Evolutionary conservation across 2,888 invertebrate species (phyloP).

Genomic region (Stenchaetothrips biformis): DNA sequence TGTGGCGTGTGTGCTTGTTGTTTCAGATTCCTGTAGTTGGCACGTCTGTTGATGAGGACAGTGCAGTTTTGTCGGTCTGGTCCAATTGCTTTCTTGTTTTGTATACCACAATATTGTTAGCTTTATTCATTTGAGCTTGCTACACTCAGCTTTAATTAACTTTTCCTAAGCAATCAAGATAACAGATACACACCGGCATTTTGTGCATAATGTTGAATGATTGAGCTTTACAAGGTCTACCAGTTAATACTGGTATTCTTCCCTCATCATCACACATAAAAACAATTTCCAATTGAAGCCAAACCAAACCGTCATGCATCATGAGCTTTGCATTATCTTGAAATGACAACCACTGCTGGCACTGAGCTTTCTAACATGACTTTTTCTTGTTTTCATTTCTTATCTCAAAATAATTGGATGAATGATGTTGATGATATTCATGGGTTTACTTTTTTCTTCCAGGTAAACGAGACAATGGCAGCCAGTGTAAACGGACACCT

Average conservation of each 20-base stretch:
- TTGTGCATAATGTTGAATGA: too few relatives aligned
- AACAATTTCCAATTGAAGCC: not conserved
- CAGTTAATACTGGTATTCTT: too few relatives aligned
- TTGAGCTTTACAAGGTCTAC: too few relatives aligned
- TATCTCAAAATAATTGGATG: not conserved
- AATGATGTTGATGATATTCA: not conserved
- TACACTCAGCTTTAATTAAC: not conserved
- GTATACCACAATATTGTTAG: not conserved
- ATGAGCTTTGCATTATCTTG: not conserved
- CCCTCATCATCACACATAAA: too few relatives aligned
- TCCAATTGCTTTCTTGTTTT: constrained; percentile 13
- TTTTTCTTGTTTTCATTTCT: not conserved
- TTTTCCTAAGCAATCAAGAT: not conserved
- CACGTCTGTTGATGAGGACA: constrained; percentile 39
- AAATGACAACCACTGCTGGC: constrained; percentile 30
- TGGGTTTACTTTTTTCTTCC: constrained; percentile 39
- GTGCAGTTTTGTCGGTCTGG: constrained; percentile 36
- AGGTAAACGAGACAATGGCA: constrained; percentile 78
- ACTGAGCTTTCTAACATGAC: constrained; percentile 20
- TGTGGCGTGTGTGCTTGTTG: constrained; percentile 27
- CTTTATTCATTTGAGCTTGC: not conserved
- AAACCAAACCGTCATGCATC: too few relatives aligned
- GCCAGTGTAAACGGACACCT: constrained; percentile 62
- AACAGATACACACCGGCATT: too few relatives aligned
- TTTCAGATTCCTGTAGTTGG: constrained; percentile 40